Evolutionary conservation across 2,888 invertebrate species (phyloP), one percentile per base, ranked within the genome.

Genomic region (Machimus rusticus): DNA sequence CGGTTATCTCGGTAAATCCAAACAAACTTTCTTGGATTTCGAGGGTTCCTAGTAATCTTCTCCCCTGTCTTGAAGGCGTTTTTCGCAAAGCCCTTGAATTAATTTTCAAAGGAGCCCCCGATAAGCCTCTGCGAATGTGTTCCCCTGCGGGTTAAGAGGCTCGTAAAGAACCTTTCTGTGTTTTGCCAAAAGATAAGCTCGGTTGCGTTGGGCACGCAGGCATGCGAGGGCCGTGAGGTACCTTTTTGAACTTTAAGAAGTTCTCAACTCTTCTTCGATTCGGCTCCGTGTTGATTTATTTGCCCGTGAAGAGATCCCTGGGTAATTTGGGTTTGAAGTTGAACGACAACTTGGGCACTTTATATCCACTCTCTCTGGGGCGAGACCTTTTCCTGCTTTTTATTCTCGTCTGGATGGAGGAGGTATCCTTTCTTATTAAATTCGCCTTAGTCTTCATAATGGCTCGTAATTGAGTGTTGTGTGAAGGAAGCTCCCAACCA

Each of bases 1-100:
- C 37, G 28, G 66, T 66, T 84, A 84, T 84, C 84, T 66, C 34
- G n/a, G 39, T 66, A 84, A 84, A 84, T 84, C 84, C 84, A 66
- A 74, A 39, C 84, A 84, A 66, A 84, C 39, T 84, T 84, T 84
- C 66, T 14, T 37, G 66, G 37, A 84, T 74, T 84, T 84, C 39
- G 12, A 19, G 34, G 74, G 39, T 14, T 23, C 43, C 74, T n/a
- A 84, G 39, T 19, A 84, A 57, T 57, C 82, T 74, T 37, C 19
- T n/a, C 16, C 19, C 23, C 66, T 12, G 57, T 74, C 39, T 84
- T 16, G 19, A 84, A 39, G 31, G 19, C 66, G 28, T 66, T 74
- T 84, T 66, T 23, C 39, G 34, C 16, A 84, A 43, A 66, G 39
- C 66, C 74, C 74, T 37, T 74, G 84, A 84, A 74, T 84, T 84